A percentile compares a stretch with the other conserved stretches of the same genome.
phyloP scores from a whole-genome alignment of 2,113 vertebrate species.

The Brachirus orientalis region DNA sequence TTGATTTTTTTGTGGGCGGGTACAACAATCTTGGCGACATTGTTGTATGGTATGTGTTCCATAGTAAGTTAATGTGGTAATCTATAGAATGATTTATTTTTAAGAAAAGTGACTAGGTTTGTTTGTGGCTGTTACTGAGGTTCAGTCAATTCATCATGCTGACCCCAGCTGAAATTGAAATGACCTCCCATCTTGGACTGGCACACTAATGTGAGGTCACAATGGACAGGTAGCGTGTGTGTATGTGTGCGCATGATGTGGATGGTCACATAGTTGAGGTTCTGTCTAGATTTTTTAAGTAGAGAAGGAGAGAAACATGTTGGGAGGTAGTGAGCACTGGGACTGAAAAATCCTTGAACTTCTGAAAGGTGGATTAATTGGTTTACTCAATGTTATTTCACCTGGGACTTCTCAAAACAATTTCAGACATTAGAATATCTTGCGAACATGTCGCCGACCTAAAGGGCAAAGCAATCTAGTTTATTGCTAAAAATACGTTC shows the following conservation, averaged over 20 bases:
- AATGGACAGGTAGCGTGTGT: slow-evolving; percentile 34
- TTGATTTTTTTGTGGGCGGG: no score
- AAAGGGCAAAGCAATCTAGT: slow-evolving; percentile 76
- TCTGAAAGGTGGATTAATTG: slow-evolving; percentile 79
- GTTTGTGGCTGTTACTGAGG: slow-evolving; percentile 41
- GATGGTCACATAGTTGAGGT: slow-evolving; percentile 34
- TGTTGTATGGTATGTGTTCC: neutral
- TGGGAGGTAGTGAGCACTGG: slow-evolving; percentile 54
- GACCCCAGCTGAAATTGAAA: slow-evolving; percentile 61
- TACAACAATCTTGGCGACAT: no score
- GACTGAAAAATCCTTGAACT: slow-evolving; percentile 69
- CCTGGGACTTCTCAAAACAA: slow-evolving; percentile 76
- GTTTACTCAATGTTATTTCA: slow-evolving; percentile 79
- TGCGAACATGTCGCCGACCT: slow-evolving; percentile 65
- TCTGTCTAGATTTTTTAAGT: slow-evolving; percentile 42
- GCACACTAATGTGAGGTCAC: slow-evolving; percentile 9
- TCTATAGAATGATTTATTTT: slow-evolving; percentile 58
- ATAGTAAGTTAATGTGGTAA: slow-evolving; percentile 29
- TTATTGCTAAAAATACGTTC: slow-evolving; percentile 78
- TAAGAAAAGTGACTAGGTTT: slow-evolving; percentile 51
- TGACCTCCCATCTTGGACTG: slow-evolving; percentile 36
- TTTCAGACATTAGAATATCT: slow-evolving; percentile 72
- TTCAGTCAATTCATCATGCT: slow-evolving; percentile 59
- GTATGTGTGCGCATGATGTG: slow-evolving; percentile 17
- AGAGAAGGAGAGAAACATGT: slow-evolving; percentile 55